Conservation (phyloP, 2,888 invertebrate genomes). For the Thymelicus lineola region DNA sequence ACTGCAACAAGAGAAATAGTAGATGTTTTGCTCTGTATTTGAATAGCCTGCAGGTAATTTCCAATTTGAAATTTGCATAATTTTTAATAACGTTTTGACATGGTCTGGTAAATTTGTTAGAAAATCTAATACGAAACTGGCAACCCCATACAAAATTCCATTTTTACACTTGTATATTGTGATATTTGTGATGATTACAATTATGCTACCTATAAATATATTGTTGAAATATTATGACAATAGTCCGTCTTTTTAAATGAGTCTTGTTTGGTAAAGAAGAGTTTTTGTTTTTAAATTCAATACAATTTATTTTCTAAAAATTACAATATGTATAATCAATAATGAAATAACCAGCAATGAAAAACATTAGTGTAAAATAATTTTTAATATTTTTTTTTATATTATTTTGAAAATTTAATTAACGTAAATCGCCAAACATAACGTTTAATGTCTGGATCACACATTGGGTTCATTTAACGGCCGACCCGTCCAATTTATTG, state of each 20-base stretch:
- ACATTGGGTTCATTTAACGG: conserved; percentile 59
- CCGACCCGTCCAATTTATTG: conserved; percentile 62
- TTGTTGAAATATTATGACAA: too few relatives aligned
- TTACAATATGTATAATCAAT: too few relatives aligned
- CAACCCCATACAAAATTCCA: too few relatives aligned
- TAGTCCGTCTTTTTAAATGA: too few relatives aligned
- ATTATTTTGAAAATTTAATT: background rate
- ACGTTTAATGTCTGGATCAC: background rate
- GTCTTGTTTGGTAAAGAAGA: too few relatives aligned
- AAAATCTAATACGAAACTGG: background rate
- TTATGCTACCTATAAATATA: too few relatives aligned
- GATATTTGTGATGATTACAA: too few relatives aligned
- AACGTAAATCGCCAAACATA: background rate
- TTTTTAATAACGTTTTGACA: background rate
- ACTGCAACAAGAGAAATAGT: conserved; percentile 11
- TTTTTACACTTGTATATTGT: too few relatives aligned
- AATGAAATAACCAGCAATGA: too few relatives aligned
- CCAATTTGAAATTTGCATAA: conserved; percentile 22
- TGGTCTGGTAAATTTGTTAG: background rate
- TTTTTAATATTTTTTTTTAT: background rate
- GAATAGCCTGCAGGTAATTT: background rate
- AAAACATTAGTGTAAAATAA: too few relatives aligned
- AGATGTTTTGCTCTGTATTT: conserved; percentile 7
- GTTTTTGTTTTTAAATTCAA: too few relatives aligned
- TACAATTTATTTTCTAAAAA: too few relatives aligned